phyloP scores from a whole-genome alignment of 2,113 vertebrate genomes.

The Calyptomena viridis region DNA sequence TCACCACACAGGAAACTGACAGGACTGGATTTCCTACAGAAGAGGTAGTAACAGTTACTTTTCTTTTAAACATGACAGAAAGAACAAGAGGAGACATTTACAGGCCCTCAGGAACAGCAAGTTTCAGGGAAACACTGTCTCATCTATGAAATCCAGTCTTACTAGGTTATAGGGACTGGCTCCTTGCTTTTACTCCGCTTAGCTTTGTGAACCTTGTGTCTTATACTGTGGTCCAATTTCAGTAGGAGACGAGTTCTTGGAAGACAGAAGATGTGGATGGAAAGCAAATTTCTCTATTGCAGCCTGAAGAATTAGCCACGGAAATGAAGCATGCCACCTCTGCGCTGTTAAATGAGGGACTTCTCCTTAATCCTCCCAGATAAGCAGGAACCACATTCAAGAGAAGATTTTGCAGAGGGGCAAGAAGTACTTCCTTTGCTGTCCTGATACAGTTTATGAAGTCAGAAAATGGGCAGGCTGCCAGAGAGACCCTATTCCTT shows the following conservation, averaged over 20 bases:
- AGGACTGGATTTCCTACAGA: not conserved
- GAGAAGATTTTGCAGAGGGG: not conserved
- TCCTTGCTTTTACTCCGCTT: not conserved
- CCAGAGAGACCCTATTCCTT: not conserved
- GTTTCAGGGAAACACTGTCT: not conserved
- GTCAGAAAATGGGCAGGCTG: not conserved
- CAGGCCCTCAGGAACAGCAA: not conserved
- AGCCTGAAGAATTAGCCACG: not conserved
- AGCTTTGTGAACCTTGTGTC: not conserved
- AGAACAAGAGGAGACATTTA: not conserved
- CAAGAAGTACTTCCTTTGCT: not conserved
- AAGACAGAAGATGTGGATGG: not conserved
- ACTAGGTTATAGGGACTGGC: rapidly evolving
- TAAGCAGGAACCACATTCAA: not conserved
- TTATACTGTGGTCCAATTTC: not conserved
- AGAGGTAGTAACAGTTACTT: not conserved
- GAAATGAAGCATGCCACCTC: not conserved
- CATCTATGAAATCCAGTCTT: not conserved
- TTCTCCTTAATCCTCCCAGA: not conserved
- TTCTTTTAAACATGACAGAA: not conserved
- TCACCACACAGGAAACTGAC: not conserved
- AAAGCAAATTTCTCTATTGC: not conserved
- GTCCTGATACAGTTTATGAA: not conserved
- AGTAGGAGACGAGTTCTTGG: not conserved
- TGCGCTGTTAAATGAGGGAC: not conserved